Base-by-base conservation (phyloP, 35 echinoderm and acorn worm genomes). In the Acanthaster planci region DNA sequence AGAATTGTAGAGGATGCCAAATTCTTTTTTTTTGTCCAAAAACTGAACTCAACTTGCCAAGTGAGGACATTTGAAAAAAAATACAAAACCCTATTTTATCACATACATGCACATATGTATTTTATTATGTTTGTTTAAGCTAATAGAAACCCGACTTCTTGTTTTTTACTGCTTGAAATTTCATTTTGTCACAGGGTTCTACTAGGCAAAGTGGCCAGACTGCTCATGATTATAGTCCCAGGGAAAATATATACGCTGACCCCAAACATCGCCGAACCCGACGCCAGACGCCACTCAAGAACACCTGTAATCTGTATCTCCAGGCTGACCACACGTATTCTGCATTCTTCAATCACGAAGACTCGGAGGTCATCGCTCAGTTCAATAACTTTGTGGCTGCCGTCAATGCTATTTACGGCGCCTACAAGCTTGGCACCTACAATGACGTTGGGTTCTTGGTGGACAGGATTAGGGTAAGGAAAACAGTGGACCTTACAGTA, bases 281-380 rank as follows among this genome's bases (percentile, higher is more conserved):
- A 31, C 38, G 77, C 17, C 60, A 79, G 23, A 32, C 27, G 34
- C 4, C 23, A 40, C 16, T 2, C 18, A 34, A 38, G 77, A 93
- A 79, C 18, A 52, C 91, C 3, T 97, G 95, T 51, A 84, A 82
- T 64, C 77, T 97, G 14, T 97, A 80, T 77, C 39, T 97, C 0
- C 95, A 97, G 76, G 87, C 95, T 18, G 95, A 97, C 42, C 95
- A 97, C 76, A 93, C 91, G 27, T 97, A 88, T 85, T 90, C 91
- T 0, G 77, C 32, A 9, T 84, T 87, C 38, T 97, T 84, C 72
- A 39, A 44, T 30, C 40, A 1, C 21, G 85, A 91, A 9, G 79
- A 81, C 21, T 31, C 81, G 9, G 94, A 92, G 14, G 95, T 97
- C 17, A 90, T 97, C 31, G 64, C 82, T 0, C 64, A 84, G 6